Conservation (phyloP, 2,113 vertebrate species). For the Epinephelus moara region DNA sequence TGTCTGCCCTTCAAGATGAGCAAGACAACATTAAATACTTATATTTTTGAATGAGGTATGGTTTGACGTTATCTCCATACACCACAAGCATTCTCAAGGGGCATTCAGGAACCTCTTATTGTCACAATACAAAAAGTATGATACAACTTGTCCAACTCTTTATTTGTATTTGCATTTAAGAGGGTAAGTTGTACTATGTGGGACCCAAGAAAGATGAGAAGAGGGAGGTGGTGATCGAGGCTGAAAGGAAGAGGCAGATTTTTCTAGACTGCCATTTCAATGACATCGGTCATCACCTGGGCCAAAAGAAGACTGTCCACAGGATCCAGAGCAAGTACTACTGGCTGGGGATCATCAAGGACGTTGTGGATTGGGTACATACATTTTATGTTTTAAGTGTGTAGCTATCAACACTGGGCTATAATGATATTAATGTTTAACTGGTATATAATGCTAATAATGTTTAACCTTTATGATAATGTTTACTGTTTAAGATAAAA, state of each 20-base stretch:
- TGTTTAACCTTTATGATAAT: neutral
- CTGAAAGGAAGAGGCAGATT: constrained; percentile 87
- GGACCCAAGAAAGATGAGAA: constrained; percentile 93
- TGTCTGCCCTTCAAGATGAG: neutral
- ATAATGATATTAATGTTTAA: neutral
- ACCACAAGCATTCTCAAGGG: neutral
- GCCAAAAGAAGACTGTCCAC: constrained; percentile 93
- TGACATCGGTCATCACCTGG: constrained; percentile 90
- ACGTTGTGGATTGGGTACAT: constrained; percentile 93
- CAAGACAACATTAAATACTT: neutral
- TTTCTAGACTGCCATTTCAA: constrained; percentile 92
- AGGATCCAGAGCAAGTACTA: constrained; percentile 93
- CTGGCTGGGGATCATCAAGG: constrained; percentile 94
- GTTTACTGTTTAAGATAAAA: constrained; percentile 86
- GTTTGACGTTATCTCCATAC: neutral
- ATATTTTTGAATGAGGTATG: neutral
- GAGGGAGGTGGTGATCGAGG: constrained; percentile 91
- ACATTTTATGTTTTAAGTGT: neutral
- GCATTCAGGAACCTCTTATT: neutral
- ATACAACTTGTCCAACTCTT: neutral
- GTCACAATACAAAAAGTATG: neutral
- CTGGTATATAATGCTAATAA: neutral
- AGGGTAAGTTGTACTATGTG: constrained; percentile 90
- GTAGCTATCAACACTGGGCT: neutral
- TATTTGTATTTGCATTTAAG: constrained; percentile 64